These are phyloP conservation scores for Platysternon megacephalum DNA, from an alignment of 2,113 vertebrate species.

Conservation along the genomic window DNA sequence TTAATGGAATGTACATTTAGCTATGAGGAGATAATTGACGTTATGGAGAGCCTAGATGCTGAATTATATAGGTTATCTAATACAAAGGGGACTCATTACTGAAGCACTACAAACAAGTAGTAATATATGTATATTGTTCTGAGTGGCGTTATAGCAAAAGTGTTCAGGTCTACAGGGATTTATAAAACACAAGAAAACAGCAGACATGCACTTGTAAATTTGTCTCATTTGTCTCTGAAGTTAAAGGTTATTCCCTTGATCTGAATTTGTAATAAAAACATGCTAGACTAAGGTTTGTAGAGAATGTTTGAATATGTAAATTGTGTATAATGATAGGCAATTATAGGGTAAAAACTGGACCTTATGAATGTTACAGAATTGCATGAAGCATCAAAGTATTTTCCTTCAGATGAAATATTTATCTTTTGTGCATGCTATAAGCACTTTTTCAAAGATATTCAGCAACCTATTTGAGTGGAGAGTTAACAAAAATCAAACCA, in stretches of 20 bases:
- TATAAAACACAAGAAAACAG: conserved; percentile 86
- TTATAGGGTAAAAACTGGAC: conserved; percentile 84
- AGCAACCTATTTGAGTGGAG: conserved; percentile 66
- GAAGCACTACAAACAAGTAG: conserved; percentile 83
- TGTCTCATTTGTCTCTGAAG: conserved; percentile 91
- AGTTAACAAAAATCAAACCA: conserved; percentile 72
- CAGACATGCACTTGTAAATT: conserved; percentile 89
- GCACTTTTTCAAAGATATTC: conserved; percentile 59
- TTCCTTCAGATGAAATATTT: conserved; percentile 70
- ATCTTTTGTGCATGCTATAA: conserved; percentile 60
- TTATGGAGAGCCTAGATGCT: conserved; percentile 77
- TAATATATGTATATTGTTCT: conserved; percentile 87
- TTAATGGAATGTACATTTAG: conserved; percentile 85
- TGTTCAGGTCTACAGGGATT: conserved; percentile 82
- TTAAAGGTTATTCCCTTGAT: conserved; percentile 92
- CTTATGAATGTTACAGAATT: conserved; percentile 66
- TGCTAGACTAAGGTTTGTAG: conserved; percentile 82
- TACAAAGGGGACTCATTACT: conserved; percentile 88
- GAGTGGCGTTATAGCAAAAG: conserved; percentile 84
- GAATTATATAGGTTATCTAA: conserved; percentile 84
- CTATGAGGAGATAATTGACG: conserved; percentile 83
- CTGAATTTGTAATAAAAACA: conserved; percentile 89
- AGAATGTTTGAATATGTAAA: conserved; percentile 88
- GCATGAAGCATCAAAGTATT: conserved; percentile 67
- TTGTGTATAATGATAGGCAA: conserved; percentile 85